Percentiles rank a stretch among this genome's conserved stretches.
Conservation (phyloP, 2,113 vertebrate species). For the Neomonachus schauinslandi region DNA sequence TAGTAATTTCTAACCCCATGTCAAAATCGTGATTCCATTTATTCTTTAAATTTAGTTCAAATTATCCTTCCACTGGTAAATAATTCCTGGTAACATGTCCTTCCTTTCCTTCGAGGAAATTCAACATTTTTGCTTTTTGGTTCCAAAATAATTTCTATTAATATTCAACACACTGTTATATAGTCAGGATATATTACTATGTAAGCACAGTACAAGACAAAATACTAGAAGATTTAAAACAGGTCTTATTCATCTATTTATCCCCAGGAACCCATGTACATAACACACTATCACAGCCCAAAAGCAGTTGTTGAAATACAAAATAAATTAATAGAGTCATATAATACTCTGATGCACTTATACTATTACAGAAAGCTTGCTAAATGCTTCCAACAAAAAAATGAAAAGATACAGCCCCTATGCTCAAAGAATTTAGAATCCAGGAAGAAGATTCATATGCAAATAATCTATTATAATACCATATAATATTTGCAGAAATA, state of each 20-base stretch:
- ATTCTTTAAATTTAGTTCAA: background rate
- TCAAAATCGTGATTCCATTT: background rate
- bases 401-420: background rate
- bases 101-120: background rate
- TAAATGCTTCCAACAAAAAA: background rate
- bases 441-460: background rate
- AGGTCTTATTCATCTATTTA: background rate
- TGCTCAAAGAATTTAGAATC: background rate
- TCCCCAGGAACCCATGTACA: background rate
- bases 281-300: background rate
- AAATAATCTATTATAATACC: background rate
- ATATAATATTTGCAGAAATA: background rate
- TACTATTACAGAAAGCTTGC: background rate
- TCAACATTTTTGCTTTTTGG: background rate
- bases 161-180: background rate
- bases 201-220: background rate
- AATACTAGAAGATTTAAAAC: background rate
- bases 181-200: background rate
- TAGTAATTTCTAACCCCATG: background rate
- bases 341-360: background rate
- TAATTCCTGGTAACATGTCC: background rate
- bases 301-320: background rate
- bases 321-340: background rate
- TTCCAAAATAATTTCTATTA: background rate
- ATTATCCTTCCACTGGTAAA: background rate